Evolutionary conservation across 2,888 invertebrate species (phyloP).

Genomic region (Andrena minutula): DNA sequence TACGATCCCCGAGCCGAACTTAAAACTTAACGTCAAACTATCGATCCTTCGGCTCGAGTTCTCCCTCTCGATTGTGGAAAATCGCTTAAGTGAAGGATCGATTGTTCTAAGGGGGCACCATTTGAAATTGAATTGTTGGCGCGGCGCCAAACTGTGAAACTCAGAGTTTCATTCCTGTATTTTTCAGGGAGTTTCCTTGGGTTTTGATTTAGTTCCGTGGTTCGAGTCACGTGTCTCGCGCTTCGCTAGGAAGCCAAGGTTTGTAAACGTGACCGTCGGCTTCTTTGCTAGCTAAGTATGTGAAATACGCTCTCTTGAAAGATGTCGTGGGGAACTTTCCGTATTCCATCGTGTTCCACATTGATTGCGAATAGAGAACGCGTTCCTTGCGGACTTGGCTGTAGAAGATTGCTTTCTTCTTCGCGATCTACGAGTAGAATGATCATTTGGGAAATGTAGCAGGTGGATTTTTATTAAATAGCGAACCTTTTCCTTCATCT

Average conservation of each 20-base stretch:
- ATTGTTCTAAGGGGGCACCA: constrained; percentile 10
- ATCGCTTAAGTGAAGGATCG: constrained; percentile 11
- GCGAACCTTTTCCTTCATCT: constrained; percentile 72
- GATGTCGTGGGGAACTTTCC: constrained; percentile 76
- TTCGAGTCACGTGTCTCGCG: constrained; percentile 2
- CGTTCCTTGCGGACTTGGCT: constrained; percentile 73
- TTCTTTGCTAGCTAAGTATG: constrained; percentile 78
- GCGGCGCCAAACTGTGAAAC: too few species aligned
- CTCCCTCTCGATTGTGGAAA: constrained; percentile 37
- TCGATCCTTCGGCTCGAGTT: constrained; percentile 57
- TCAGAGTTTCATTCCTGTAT: not conserved
- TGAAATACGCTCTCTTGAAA: constrained; percentile 80
- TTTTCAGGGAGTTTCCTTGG: not conserved
- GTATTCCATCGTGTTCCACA: constrained; percentile 80
- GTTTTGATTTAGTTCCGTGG: too few species aligned
- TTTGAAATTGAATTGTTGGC: not conserved
- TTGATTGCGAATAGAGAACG: constrained; percentile 69
- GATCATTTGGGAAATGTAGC: not conserved
- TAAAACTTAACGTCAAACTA: constrained; percentile 45
- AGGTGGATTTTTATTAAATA: not conserved
- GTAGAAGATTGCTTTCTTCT: constrained; percentile 69
- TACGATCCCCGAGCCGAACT: constrained; percentile 27
- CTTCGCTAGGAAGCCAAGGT: constrained; percentile 67
- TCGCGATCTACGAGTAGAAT: constrained; percentile 69
- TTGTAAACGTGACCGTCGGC: constrained; percentile 76